Percentiles rank a stretch among this genome's conserved stretches.
These are phyloP conservation scores for Albula glossodonta DNA, from an alignment of 2,113 vertebrate species.

Conservation along the genomic window DNA sequence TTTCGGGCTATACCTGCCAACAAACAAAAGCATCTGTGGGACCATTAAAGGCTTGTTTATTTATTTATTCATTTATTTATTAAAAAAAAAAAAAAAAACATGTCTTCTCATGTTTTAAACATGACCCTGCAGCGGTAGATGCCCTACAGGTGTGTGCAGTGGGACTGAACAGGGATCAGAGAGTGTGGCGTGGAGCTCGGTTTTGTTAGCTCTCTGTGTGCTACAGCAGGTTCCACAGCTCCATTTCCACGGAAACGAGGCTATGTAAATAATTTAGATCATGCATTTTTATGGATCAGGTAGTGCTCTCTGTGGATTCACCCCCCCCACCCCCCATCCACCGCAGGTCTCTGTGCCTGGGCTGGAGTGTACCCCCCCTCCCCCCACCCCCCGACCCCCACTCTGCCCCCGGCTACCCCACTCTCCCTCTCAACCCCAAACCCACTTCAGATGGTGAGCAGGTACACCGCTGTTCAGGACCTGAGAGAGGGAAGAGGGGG, in stretches of 20 bases:
- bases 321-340: conserved; percentile 18
- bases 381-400: not conserved
- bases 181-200: not conserved
- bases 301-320: conserved; percentile 47
- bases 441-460: conserved; percentile 47
- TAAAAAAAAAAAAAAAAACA: not conserved
- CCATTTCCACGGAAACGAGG: conserved; percentile 35
- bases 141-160: not conserved
- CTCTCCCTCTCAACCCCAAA: not conserved
- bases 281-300: conserved; percentile 68
- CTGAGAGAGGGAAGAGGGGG: conserved; percentile 31
- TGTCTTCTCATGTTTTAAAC: not conserved
- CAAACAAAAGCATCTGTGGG: too few relatives aligned
- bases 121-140: not conserved
- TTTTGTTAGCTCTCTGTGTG: not conserved
- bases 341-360: not conserved
- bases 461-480: conserved; percentile 44
- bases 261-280: conserved; percentile 69
- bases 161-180: not conserved
- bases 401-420: not conserved
- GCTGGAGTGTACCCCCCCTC: not conserved
- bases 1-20: too few relatives aligned
- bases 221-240: not conserved
- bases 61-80: not conserved
- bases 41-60: not conserved